phyloP scores from a whole-genome alignment of 2,888 invertebrate genomes.

The Gibbula magus region DNA sequence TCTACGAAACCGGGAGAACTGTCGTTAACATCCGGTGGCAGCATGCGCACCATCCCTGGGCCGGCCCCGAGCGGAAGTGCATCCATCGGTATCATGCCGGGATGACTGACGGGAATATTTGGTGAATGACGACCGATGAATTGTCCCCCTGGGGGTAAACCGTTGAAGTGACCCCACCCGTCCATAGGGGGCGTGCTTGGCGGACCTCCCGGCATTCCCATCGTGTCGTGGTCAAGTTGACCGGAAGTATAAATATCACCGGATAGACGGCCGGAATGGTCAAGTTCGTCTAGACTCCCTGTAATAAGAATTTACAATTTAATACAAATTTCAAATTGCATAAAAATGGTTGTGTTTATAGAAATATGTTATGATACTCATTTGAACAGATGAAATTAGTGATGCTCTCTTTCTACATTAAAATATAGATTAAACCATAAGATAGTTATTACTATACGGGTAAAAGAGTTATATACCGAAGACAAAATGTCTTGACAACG shows the following conservation, averaged over 20 bases:
- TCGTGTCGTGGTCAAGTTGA: constrained; percentile 68
- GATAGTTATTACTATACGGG: no score
- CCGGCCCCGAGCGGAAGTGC: constrained; percentile 56
- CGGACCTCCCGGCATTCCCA: constrained; percentile 67
- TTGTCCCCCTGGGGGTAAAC: constrained; percentile 40
- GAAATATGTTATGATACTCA: no score
- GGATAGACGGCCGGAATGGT: constrained; percentile 59
- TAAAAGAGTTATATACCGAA: no score
- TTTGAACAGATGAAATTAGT: no score
- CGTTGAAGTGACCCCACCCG: constrained; percentile 56
- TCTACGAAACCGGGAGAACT: constrained; percentile 62
- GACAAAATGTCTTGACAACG: no score
- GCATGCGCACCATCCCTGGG: constrained; percentile 56
- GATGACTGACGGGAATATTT: constrained; percentile 54
- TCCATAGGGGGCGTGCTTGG: constrained; percentile 68
- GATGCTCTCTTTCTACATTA: no score
- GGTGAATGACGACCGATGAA: constrained; percentile 68
- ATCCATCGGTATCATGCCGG: constrained; percentile 65
- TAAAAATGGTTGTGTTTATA: no score
- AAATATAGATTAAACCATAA: no score
- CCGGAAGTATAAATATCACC: constrained; percentile 64
- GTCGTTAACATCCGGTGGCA: constrained; percentile 62
- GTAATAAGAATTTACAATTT: constrained; percentile 3
- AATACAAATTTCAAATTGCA: no score
- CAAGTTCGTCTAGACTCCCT: constrained; percentile 64